A percentile compares a stretch with the other conserved stretches of the same genome.
Evolutionary conservation across 2,888 invertebrate genomes (phyloP).

Genomic region (Pristionchus mayeri): DNA sequence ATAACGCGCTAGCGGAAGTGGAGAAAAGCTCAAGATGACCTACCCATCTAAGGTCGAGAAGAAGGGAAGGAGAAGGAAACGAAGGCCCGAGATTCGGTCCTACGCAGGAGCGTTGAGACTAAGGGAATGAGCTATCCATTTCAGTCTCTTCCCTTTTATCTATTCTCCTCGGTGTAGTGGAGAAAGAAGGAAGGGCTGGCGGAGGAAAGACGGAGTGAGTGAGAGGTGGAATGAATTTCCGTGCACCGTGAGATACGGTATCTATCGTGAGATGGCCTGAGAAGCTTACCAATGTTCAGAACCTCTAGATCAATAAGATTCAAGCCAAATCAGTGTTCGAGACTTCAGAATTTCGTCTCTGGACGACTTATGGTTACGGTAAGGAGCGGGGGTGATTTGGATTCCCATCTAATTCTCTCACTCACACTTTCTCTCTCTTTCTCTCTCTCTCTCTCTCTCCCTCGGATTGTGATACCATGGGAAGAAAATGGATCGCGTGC

Average conservation of each 20-base stretch:
- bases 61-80: conserved; percentile 10
- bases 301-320: too few relatives aligned
- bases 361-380: background rate
- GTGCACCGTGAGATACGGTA: conserved; percentile 30
- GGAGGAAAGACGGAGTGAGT: background rate
- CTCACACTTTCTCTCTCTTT: too few relatives aligned
- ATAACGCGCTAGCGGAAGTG: background rate
- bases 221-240: background rate
- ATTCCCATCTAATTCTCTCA: conserved; percentile 6
- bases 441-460: too few relatives aligned
- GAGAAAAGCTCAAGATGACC: conserved; percentile 24
- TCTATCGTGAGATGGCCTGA: background rate
- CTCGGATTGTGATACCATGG: conserved; percentile 27
- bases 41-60: conserved; percentile 4
- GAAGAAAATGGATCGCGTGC: conserved; percentile 26
- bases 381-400: background rate
- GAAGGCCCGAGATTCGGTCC: background rate
- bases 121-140: conserved; percentile 43
- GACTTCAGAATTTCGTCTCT: too few relatives aligned
- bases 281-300: too few relatives aligned
- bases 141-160: conserved; percentile 41
- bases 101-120: conserved; percentile 1
- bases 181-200: conserved; percentile 8
- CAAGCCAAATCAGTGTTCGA: too few relatives aligned
- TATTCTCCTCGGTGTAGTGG: conserved; percentile 30